phyloP scores from a whole-genome alignment of 2,113 vertebrate genomes.

The Centrocercus urophasianus region DNA sequence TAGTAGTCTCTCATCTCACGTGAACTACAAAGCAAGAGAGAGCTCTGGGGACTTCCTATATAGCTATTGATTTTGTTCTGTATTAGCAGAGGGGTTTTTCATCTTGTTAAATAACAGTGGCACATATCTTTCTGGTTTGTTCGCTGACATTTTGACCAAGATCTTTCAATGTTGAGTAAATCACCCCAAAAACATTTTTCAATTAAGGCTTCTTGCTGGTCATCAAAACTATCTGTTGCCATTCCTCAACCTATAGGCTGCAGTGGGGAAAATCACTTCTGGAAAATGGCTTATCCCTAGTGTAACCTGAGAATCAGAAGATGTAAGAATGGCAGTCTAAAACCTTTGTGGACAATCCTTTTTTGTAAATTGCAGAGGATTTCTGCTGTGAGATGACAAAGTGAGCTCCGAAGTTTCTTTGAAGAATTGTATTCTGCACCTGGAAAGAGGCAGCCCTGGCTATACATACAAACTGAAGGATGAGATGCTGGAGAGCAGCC shows the following conservation, averaged over 20 bases:
- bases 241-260: background rate
- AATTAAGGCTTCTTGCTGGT: background rate
- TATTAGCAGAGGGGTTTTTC: background rate
- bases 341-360: background rate
- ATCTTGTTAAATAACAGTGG: background rate
- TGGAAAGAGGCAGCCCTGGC: too few relatives aligned
- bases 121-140: background rate
- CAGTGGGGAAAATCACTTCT: background rate
- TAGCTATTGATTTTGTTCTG: background rate
- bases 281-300: background rate
- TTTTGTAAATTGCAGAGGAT: background rate
- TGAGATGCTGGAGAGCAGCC: too few relatives aligned
- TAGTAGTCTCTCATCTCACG: background rate
- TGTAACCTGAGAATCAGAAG: background rate
- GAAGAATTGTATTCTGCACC: background rate
- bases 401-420: background rate
- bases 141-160: background rate
- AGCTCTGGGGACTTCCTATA: background rate
- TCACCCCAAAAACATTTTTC: background rate
- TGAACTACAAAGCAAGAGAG: background rate
- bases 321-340: background rate
- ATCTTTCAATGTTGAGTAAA: background rate
- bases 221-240: accelerated
- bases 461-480: too few relatives aligned
- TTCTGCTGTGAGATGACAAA: background rate